Percentiles rank a stretch among this genome's conserved stretches.
phyloP scores from a whole-genome alignment of 2,797 vertebrate species.

The Diglossa cyanea region DNA sequence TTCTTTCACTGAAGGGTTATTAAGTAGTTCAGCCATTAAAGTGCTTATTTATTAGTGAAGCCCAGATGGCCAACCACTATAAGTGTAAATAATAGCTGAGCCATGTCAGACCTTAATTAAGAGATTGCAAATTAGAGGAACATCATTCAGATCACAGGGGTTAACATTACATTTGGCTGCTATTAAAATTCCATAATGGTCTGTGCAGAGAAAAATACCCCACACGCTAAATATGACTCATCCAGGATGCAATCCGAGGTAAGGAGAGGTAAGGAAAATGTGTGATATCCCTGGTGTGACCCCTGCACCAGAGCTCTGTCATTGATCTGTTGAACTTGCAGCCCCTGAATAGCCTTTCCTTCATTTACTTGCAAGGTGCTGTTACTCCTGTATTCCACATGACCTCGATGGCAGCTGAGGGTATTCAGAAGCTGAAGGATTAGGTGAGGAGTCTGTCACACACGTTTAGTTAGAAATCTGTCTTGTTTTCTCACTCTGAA shows the following conservation, averaged over 20 bases:
- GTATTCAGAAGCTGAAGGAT: not conserved
- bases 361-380: not conserved
- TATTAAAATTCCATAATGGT: not conserved
- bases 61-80: not conserved
- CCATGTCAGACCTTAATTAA: conserved; percentile 41
- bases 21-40: conserved; percentile 41
- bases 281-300: not conserved
- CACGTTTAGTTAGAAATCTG: not conserved
- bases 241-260: not conserved
- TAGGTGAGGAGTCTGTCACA: not conserved
- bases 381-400: not conserved
- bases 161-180: not conserved
- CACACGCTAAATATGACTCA: not conserved
- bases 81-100: conserved; percentile 55
- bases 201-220: not conserved
- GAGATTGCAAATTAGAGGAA: conserved; percentile 35
- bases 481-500: not conserved
- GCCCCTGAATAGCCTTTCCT: not conserved
- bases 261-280: not conserved
- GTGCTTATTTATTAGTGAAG: conserved; percentile 27
- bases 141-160: not conserved
- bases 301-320: not conserved
- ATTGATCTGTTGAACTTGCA: not conserved
- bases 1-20: conserved; percentile 42
- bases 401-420: not conserved